Conservation (phyloP, 2,888 invertebrate genomes). For the Branchellion lobata region DNA sequence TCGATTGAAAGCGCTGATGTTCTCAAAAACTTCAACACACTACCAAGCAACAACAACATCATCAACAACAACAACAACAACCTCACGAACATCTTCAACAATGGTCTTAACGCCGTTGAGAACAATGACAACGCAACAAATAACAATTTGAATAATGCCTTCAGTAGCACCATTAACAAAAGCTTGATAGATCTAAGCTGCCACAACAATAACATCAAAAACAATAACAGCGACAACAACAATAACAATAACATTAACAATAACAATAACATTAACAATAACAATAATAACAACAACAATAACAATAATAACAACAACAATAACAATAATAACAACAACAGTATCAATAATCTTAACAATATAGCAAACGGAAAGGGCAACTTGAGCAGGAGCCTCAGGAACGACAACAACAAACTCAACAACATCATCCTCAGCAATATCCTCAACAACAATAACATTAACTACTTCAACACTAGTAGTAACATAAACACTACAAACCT, state of each 20-base stretch:
- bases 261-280: not conserved
- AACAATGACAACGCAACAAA: not conserved
- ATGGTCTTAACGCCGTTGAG: not conserved
- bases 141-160: not conserved
- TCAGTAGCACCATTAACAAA: not conserved
- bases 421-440: not conserved
- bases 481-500: too few species aligned
- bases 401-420: not conserved
- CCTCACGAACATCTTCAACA: too few species aligned
- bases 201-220: not conserved
- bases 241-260: not conserved
- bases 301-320: too few species aligned
- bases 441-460: not conserved
- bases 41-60: not conserved
- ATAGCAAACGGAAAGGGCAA: not conserved
- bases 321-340: too few species aligned
- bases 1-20: too few species aligned
- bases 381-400: not conserved
- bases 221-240: not conserved
- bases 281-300: not conserved
- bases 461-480: not conserved
- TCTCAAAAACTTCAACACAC: too few species aligned
- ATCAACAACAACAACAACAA: constrained; percentile 18
- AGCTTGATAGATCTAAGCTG: not conserved
- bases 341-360: not conserved